Evolutionary conservation across 1,140 invertebrate species (phyloP).

Genomic region (Lutraria rhynchaena): DNA sequence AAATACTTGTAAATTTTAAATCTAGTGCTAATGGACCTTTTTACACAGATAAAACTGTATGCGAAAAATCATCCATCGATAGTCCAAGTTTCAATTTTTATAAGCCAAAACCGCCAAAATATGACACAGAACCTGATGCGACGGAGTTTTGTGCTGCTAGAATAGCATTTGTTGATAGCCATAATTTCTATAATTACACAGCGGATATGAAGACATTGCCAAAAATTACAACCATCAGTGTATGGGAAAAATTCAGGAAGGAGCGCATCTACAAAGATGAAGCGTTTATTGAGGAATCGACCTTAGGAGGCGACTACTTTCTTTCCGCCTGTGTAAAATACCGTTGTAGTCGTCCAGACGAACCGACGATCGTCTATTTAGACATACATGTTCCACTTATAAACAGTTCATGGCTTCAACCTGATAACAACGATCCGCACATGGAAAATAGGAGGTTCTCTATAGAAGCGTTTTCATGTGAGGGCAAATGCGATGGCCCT

Average conservation of each 20-base stretch:
- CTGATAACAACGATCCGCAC: background rate
- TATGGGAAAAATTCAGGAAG: background rate
- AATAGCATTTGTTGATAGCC: background rate
- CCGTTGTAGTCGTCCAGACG: constrained; percentile 21
- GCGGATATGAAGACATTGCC: background rate
- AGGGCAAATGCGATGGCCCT: background rate
- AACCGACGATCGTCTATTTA: constrained; percentile 10
- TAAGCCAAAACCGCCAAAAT: background rate
- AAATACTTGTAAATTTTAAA: constrained; percentile 26
- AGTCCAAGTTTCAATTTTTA: constrained; percentile 35
- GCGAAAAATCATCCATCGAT: background rate
- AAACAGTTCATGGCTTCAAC: background rate
- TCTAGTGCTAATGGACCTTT: constrained; percentile 7
- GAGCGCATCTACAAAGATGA: background rate
- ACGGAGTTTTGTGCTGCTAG: constrained; percentile 33
- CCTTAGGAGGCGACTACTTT: background rate
- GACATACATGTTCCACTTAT: constrained; percentile 12
- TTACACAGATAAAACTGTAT: constrained; percentile 4
- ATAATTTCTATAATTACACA: background rate
- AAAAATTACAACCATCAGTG: constrained; percentile 15
- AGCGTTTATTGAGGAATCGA: background rate
- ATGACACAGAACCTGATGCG: background rate
- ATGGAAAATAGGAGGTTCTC: background rate
- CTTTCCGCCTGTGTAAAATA: constrained; percentile 34
- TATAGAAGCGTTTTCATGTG: background rate